A percentile compares a stretch with the other conserved stretches of the same genome.
These are phyloP conservation scores for Heterohyrax brucei DNA, from an alignment of 2,797 vertebrate genomes.

Conservation along the genomic window DNA sequence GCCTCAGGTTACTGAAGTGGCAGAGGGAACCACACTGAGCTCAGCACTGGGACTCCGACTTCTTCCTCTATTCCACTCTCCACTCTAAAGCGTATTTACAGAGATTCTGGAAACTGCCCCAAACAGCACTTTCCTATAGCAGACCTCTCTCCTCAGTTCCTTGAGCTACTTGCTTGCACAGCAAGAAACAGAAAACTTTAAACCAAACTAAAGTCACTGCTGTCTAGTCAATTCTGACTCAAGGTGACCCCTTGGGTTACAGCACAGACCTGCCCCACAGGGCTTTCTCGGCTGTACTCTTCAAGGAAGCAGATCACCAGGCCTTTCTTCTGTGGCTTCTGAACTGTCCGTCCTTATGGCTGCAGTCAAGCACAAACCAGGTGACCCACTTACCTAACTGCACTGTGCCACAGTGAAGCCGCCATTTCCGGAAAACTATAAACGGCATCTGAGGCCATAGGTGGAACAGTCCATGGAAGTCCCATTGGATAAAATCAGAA, in stretches of 20 bases:
- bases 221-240: no score
- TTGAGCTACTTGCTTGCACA: background rate
- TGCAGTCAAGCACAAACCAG: no score
- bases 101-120: background rate
- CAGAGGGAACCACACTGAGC: background rate
- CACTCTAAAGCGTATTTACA: background rate
- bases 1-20: background rate
- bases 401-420: background rate
- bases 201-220: no score
- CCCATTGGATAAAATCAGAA: background rate
- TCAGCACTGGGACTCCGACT: background rate
- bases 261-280: no score
- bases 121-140: background rate
- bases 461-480: background rate
- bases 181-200: background rate
- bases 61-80: background rate
- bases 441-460: background rate
- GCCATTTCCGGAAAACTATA: background rate
- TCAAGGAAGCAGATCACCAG: no score
- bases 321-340: no score
- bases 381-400: no score
- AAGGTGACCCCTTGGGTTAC: no score
- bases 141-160: background rate
- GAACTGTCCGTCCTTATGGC: no score
- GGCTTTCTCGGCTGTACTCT: no score